These are phyloP conservation scores for Brenthis ino DNA, from an alignment of 2,888 invertebrate genomes.

Conservation along the genomic window DNA sequence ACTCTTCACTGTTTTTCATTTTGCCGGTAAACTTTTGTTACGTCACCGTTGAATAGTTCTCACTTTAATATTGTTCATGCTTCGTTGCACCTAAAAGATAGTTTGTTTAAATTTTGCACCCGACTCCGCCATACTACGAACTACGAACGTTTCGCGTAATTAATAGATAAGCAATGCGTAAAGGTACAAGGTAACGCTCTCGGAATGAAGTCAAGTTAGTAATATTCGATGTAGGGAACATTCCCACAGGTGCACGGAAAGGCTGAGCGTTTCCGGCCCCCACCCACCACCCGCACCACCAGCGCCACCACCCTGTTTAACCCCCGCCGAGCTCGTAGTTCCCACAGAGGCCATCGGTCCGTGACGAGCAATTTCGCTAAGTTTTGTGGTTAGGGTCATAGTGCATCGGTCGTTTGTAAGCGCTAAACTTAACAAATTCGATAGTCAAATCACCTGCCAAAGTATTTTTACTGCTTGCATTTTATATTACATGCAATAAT, in stretches of 20 bases:
- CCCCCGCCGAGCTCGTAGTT: constrained; percentile 54
- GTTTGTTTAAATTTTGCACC: constrained; percentile 50
- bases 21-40: constrained; percentile 63
- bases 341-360: constrained; percentile 71
- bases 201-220: constrained; percentile 44
- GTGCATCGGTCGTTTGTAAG: constrained; percentile 44
- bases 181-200: constrained; percentile 50
- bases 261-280: constrained; percentile 77
- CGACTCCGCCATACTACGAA: constrained; percentile 42
- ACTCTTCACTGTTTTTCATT: constrained; percentile 82
- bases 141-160: constrained; percentile 31
- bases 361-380: constrained; percentile 71
- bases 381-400: constrained; percentile 52
- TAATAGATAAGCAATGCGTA: constrained; percentile 48
- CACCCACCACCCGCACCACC: constrained; percentile 48
- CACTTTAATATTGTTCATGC: constrained; percentile 58
- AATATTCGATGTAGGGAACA: constrained; percentile 64
- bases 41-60: constrained; percentile 65
- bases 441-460: neutral
- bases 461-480: neutral
- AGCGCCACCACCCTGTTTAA: constrained; percentile 47
- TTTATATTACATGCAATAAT: too few relatives aligned
- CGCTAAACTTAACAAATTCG: constrained; percentile 21
- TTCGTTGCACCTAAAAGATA: constrained; percentile 50
- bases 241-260: constrained; percentile 77